Evolutionary conservation across 2,888 invertebrate species (phyloP), one percentile per base, ranked within the genome.

Genomic region (Agapostemon virescens): DNA sequence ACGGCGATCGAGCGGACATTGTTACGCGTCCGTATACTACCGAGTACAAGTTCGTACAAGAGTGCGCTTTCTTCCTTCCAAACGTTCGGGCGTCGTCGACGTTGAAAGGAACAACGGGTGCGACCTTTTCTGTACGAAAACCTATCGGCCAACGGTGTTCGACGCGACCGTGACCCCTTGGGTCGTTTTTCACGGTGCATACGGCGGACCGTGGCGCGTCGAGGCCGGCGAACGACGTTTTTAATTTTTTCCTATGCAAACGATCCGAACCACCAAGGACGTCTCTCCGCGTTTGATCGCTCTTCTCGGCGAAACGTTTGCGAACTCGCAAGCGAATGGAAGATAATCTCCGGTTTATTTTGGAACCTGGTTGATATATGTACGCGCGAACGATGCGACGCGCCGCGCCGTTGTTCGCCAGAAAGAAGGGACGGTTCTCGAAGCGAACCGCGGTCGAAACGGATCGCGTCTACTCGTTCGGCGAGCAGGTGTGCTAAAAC

Each of bases 251-350:
- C 72, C 69, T 58, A 23, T 11, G 63, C 55, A 73, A 82, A 84
- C 82, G 74, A 81, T 81, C 72, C 74, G 52, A 75, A 55, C 70
- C 73, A 15, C 70, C 82, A 83, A 83, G 82, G 78, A 82, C 72
- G 38, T 73, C 72, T 69, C 77, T 30, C 45, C 13, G 26, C 66
- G 74, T 30, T 67, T 70, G 69, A 61, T 69, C 77, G 69, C 74
- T 68, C 73, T 63, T 70, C 42, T 77, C 36, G 36, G 77, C 36
- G 40, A 58, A 61, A n/a, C 61, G 17, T 55, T n/a, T n/a, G 52
- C 23, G 52, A 40, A 20, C 52, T 30, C 38, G 45, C 76, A n/a
- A 69, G 68, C 77, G 67, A 68, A 69, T 77, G 69, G 68, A 45
- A 45, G 71, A 71, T 71, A 61, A 63, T 71, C 61, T 71, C 61